Base-by-base conservation (phyloP, 2,797 vertebrate genomes). In the Amazonetta brasiliensis region DNA sequence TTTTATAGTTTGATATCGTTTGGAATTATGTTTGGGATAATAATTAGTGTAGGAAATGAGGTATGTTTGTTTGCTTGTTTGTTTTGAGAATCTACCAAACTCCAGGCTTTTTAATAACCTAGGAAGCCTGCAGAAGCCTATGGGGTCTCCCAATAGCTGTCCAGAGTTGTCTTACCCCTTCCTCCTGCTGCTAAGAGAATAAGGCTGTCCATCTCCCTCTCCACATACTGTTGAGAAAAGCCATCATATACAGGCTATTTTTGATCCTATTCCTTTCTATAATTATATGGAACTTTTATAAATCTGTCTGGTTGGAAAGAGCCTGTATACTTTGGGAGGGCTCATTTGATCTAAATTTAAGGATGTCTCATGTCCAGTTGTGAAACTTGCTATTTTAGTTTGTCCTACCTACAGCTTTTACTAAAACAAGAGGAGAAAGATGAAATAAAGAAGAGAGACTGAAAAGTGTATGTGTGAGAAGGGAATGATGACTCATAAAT, bases 341-440 rank as follows among this genome's bases (percentile, higher is more conserved):
- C 28, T 93, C 48, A 76, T 94, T 97, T 95, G 77, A 87, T 94
- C 96, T 95, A 94, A 96, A 95, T 96, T 95, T 96, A 94, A 92
- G 88, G 82, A 25, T 92, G 88, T 82, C 86, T 96, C 62, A 66
- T 87, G 93, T 96, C 95, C 93, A 97, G 95, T 94, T 95, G 95
- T 93, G 93, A 91, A 95, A 84, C 93, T 85, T 82, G 58, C 81
- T 95, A 95, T 96, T 95, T 97, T 83, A 84, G 75, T 79, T 94
- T 20, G 5, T 25, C 77, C 92, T 94, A 92, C 87, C 95, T 96
- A 94, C 91, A 90, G 67, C 85, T 95, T 86, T 89, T 94, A 73
- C 87, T 93, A 84, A 94, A 95, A 94, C 87, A 92, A 95, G 93
- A 87, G 79, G 75, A 81, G 92, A 92, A 84, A 43, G 50, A 86